phyloP scores from a whole-genome alignment of 30 jellyfish, hydroid and myxozoan species.

The Chrysaora quinquecirrha region DNA sequence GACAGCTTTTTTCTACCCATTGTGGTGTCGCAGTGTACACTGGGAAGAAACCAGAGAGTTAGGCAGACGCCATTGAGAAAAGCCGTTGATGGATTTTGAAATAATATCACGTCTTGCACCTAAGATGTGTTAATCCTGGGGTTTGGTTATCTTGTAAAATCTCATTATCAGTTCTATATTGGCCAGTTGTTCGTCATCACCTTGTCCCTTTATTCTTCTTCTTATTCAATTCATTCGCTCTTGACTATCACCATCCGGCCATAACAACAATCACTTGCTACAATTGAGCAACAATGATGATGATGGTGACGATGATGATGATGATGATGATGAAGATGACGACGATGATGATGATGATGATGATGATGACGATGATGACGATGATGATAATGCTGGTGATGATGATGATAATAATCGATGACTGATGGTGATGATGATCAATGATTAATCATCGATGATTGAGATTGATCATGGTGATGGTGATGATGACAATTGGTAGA shows the following conservation, averaged over 20 bases:
- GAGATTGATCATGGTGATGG: no score
- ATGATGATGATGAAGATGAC: no score
- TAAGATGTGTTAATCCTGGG: constrained; percentile 59
- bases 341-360: background rate
- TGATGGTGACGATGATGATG: background rate
- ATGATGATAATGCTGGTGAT: no score
- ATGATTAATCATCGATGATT: no score
- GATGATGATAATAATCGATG: no score
- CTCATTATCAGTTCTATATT: constrained; percentile 73
- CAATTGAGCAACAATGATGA: background rate
- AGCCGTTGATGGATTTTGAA: constrained; percentile 76
- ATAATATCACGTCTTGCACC: constrained; percentile 76
- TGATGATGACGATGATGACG: background rate
- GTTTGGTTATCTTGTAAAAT: constrained; percentile 70
- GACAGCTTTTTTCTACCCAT: constrained; percentile 13
- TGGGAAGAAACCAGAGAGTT: constrained; percentile 3
- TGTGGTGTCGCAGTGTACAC: constrained; percentile 11
- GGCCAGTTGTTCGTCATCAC: constrained; percentile 55
- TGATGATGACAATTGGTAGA: no score
- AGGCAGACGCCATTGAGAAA: constrained; percentile 44
- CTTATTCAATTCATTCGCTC: constrained; percentile 29
- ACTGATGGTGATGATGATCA: background rate
- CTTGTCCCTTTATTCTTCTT: background rate
- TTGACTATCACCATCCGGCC: constrained; percentile 5
- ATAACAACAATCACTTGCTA: background rate